Base-by-base conservation (phyloP, 1,140 invertebrate genomes). In the Drosophila parvula region DNA sequence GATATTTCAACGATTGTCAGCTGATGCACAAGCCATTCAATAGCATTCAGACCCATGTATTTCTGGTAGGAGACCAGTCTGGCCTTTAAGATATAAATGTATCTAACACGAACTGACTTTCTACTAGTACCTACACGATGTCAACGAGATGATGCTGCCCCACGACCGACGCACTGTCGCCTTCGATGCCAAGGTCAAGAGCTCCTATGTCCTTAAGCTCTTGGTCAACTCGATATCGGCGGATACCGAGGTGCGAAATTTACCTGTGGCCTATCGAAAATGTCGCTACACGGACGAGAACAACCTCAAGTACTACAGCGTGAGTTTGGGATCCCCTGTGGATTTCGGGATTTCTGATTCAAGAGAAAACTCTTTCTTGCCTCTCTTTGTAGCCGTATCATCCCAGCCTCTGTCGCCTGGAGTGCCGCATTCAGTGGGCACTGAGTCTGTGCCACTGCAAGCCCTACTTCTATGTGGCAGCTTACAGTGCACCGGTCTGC, bases 221-320 rank as follows among this genome's bases (percentile, higher is more conserved):
- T 22, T 74, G 11, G 47, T 91, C 5, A 71, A 55, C 22, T 51
- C 81, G 2, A 73, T 81, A 22, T 74, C 77, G 34, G 74, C 90
- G 1, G 90, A 91, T 56, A 55, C 34, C 2, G 83, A 90, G 32
- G 90, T 91, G 14, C 47, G 74, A 10, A 77, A 89, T 41, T 28
- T 91, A 27, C 90, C 90, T 4, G 62, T 90, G 36, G 77, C 83
- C 16, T 91, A 86, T 81, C 74, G 90, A 40, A 91, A 91, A 43
- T 91, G 90, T 62, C 90, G 90, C 16, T 91, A 86, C 34, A 36
- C 12, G 5, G 60, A 89, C 28, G 90, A 91, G 50, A 83, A 81
- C 22, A 57, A 90, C 57, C 67, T 91, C 0, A 12, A 79, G 16
- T 91, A 81, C 43, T 91, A 64, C 36, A 48, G 40, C 4, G 90